Conservation (phyloP, 2,113 vertebrate species). For the Triplophysa dalaica region DNA sequence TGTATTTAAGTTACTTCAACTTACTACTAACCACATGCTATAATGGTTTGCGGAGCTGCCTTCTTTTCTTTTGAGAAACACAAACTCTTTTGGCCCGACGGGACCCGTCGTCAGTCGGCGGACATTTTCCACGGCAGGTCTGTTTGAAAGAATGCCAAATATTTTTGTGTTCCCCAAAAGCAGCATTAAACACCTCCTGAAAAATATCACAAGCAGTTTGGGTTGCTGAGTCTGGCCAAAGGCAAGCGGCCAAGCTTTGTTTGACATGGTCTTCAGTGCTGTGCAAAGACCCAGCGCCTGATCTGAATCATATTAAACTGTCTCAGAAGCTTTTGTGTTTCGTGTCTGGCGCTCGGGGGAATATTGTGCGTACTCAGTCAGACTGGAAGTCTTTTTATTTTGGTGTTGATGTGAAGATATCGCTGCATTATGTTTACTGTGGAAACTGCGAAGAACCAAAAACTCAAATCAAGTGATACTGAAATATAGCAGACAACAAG, state of each 20-base stretch:
- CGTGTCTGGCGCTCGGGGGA: conserved; percentile 18
- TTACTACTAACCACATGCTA: not conserved
- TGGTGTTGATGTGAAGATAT: conserved; percentile 16
- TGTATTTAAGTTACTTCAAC: too few species aligned
- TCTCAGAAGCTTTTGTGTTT: conserved; percentile 34
- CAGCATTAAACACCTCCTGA: conserved; percentile 49
- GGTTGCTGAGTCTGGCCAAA: conserved; percentile 27
- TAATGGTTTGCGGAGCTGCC: not conserved
- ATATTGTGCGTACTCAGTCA: conserved; percentile 22
- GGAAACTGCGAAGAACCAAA: conserved; percentile 25
- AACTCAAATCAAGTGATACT: conserved; percentile 18
- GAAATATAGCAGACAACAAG: conserved; percentile 14
- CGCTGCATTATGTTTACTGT: conserved; percentile 24
- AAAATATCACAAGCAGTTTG: conserved; percentile 39
- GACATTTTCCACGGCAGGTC: conserved; percentile 29
- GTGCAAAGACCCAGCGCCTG: conserved; percentile 37
- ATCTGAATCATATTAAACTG: conserved; percentile 49
- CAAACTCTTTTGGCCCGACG: conserved; percentile 30
- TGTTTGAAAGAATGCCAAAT: conserved; percentile 50
- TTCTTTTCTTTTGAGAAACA: conserved; percentile 15
- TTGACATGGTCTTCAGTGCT: conserved; percentile 37
- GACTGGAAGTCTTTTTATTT: not conserved
- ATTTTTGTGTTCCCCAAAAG: conserved; percentile 53
- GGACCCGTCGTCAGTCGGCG: conserved; percentile 37
- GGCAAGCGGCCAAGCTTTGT: conserved; percentile 45